Conservation (phyloP, 2,888 invertebrate species). For the Trileptium ribeirensis region DNA sequence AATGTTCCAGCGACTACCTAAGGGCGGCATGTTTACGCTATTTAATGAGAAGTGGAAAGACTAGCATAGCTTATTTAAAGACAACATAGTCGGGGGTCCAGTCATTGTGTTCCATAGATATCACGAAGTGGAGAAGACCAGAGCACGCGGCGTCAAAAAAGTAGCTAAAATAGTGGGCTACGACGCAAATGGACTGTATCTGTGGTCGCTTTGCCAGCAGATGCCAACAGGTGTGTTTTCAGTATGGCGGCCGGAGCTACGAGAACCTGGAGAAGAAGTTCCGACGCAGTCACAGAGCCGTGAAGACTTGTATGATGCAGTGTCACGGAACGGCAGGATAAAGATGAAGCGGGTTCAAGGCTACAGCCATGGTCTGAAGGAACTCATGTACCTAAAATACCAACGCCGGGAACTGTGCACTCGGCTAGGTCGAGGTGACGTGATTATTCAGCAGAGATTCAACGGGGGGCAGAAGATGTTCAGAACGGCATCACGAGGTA, state of each 20-base stretch:
- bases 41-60: neutral
- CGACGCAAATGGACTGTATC: slow-evolving; percentile 29
- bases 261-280: too few relatives aligned
- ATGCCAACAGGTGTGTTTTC: slow-evolving; percentile 27
- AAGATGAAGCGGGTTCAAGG: too few relatives aligned
- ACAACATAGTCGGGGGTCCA: slow-evolving; percentile 6
- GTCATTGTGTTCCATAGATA: neutral
- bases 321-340: too few relatives aligned
- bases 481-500: neutral
- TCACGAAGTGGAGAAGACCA: slow-evolving; percentile 20
- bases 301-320: too few relatives aligned
- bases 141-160: neutral
- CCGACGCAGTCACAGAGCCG: too few relatives aligned
- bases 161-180: slow-evolving; percentile 21
- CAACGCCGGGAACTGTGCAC: neutral
- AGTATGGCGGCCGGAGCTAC: too few relatives aligned
- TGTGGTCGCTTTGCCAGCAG: slow-evolving; percentile 20
- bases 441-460: slow-evolving; percentile 11
- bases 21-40: neutral
- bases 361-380: too few relatives aligned
- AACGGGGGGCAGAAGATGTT: slow-evolving; percentile 9
- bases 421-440: neutral
- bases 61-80: neutral
- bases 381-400: neutral
- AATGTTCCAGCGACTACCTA: neutral